Percentiles rank a stretch among this genome's conserved stretches.
phyloP scores from a whole-genome alignment of 2,888 invertebrate genomes.

The Euzophera pinguis region DNA sequence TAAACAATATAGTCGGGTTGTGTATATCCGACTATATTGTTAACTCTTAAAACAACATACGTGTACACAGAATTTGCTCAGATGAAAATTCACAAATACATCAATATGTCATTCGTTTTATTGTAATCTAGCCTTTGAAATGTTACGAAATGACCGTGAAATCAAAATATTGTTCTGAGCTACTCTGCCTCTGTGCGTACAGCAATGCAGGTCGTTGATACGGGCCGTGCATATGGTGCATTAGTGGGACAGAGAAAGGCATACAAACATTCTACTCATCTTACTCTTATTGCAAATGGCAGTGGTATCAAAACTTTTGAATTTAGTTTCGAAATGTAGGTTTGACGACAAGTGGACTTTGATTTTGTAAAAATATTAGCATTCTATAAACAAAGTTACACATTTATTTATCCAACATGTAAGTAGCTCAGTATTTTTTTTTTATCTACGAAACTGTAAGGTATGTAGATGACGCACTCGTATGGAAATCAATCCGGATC shows the following conservation, averaged over 20 bases:
- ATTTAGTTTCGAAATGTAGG: neutral
- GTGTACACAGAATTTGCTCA: slow-evolving; percentile 14
- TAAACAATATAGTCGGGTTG: no score
- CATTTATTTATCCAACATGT: no score
- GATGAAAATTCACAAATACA: slow-evolving; percentile 18
- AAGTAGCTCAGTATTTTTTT: no score
- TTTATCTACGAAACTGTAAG: no score
- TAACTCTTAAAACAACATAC: no score
- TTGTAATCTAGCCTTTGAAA: slow-evolving; percentile 55
- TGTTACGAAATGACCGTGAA: slow-evolving; percentile 73
- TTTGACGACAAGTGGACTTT: no score
- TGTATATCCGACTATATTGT: no score
- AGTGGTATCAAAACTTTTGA: slow-evolving; percentile 40
- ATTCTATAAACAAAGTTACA: no score
- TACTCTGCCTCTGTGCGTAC: slow-evolving; percentile 54
- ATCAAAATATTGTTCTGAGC: slow-evolving; percentile 59
- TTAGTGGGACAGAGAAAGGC: slow-evolving; percentile 52
- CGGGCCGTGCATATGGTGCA: slow-evolving; percentile 49
- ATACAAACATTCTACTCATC: slow-evolving; percentile 60
- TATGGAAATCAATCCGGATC: no score
- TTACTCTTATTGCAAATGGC: slow-evolving; percentile 38
- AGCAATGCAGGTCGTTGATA: slow-evolving; percentile 72
- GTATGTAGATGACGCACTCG: no score
- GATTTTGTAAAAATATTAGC: no score
- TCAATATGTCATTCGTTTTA: slow-evolving; percentile 33